These are phyloP conservation scores for Paragorgia papillata DNA, from an alignment of 92 coral and sea anemone species.

Conservation along the genomic window DNA sequence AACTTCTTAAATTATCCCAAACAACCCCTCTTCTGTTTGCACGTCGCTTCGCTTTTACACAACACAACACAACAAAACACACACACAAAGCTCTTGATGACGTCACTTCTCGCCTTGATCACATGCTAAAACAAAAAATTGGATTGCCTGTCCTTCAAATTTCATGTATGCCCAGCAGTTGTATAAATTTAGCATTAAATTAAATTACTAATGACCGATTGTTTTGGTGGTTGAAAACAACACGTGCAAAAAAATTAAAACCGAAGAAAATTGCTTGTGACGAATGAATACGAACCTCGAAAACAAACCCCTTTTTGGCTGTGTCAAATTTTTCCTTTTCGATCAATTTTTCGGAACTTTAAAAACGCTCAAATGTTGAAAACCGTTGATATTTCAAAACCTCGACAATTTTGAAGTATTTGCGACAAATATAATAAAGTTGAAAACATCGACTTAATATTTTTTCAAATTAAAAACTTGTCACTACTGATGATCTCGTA, in stretches of 20 bases:
- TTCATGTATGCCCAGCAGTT: neutral
- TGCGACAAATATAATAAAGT: no score
- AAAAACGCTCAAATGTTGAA: no score
- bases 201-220: slow-evolving; percentile 30
- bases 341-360: no score
- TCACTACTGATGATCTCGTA: no score
- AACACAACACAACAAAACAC: neutral
- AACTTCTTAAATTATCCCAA: neutral
- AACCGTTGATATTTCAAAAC: no score
- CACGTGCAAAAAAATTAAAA: neutral
- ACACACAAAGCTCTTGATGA: slow-evolving; percentile 12
- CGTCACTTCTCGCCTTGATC: slow-evolving; percentile 40
- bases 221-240: slow-evolving; percentile 27
- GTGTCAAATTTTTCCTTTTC: neutral
- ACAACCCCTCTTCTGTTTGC: neutral
- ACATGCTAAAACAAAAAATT: slow-evolving; percentile 5
- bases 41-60: neutral
- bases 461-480: no score
- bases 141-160: neutral
- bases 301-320: no score
- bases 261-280: slow-evolving; percentile 22
- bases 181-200: slow-evolving; percentile 31
- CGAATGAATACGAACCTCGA: neutral
- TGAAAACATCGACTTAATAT: no score
- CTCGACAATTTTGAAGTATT: no score